phyloP scores from a whole-genome alignment of 2,888 invertebrate genomes.

The Adela reaumurella region DNA sequence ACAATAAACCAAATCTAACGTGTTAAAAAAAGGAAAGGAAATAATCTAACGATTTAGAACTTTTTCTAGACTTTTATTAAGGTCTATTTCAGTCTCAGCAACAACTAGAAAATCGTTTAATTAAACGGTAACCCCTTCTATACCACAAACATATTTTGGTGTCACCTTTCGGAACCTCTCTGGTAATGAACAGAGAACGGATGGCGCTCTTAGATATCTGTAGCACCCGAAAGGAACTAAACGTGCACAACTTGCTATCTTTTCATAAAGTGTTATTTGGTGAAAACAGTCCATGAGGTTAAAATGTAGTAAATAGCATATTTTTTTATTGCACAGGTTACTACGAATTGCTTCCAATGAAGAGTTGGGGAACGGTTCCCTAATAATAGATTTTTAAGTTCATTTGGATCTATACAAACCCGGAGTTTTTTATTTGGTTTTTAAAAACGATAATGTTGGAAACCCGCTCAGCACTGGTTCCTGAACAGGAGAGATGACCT shows the following conservation, averaged over 20 bases:
- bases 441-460: constrained; percentile 4
- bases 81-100: constrained; percentile 7
- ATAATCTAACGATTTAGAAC: constrained; percentile 10
- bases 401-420: constrained; percentile 10
- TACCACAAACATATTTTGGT: constrained; percentile 12
- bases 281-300: constrained; percentile 15
- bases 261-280: constrained; percentile 11
- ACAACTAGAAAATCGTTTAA: constrained; percentile 12
- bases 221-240: constrained; percentile 13
- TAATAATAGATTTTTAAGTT: constrained; percentile 9
- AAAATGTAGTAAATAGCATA: constrained; percentile 14
- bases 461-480: constrained; percentile 2
- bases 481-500: not conserved
- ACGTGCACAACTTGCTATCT: constrained; percentile 10
- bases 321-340: constrained; percentile 11
- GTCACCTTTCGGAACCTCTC: constrained; percentile 14
- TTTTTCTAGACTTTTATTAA: constrained; percentile 5
- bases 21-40: too few relatives aligned
- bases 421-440: constrained; percentile 7
- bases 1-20: too few relatives aligned
- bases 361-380: constrained; percentile 6
- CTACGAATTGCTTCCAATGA: constrained; percentile 13
- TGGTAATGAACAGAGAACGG: constrained; percentile 10
- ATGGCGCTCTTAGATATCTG: constrained; percentile 11
- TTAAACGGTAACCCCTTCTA: constrained; percentile 12